Evolutionary conservation across 2,113 vertebrate species (phyloP), one percentile per base, ranked within the genome.

Genomic region (Saccopteryx leptura): DNA sequence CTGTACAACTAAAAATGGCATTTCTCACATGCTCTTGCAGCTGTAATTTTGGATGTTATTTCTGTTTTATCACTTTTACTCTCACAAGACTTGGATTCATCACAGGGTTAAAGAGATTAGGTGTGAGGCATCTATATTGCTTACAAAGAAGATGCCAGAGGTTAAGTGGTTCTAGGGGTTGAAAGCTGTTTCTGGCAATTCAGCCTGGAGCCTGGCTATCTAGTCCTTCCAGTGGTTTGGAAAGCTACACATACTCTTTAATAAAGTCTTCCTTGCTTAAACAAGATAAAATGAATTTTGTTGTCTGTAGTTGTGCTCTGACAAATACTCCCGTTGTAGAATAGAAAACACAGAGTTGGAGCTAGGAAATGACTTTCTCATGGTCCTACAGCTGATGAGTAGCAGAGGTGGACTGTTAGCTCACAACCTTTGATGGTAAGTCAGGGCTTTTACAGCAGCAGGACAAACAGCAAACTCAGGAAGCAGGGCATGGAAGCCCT

Each of bases 191-290:
- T 21, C 31, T 80, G 17, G 76, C 92, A 86, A 89, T 17, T 24
- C 21, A 90, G 33, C 19, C 26, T 11, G 12, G 31, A 33, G 28
- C 17, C 56, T 71, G 18, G 17, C n/a, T 48, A 63, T 74, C 24
- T 71, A 69, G 50, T 13, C 28, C 18, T 92, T 80, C 48, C 24
- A 76, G 15, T 21, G 28, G 71, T 26, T 87, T 61, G 54, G 83
- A 48, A 94, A 90, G 28, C 31, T 75, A 46, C 10, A 91, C 24
- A 71, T 31, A 74, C 39, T 68, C 17, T 69, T 31, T 56, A 80
- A 75, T 63, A 65, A 89, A 69, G 7, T 76, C 18, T 17, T 86
- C 90, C 86, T 52, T 75, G 15, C 79, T 90, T 92, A 75, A 50
- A 56, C 21, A 61, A 72, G 18, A 90, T 71, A 65, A 24, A 50